A percentile compares a stretch with the other conserved stretches of the same genome.
Conservation (phyloP, 2,797 vertebrate species). For the Enteromius thamalakanensis region DNA sequence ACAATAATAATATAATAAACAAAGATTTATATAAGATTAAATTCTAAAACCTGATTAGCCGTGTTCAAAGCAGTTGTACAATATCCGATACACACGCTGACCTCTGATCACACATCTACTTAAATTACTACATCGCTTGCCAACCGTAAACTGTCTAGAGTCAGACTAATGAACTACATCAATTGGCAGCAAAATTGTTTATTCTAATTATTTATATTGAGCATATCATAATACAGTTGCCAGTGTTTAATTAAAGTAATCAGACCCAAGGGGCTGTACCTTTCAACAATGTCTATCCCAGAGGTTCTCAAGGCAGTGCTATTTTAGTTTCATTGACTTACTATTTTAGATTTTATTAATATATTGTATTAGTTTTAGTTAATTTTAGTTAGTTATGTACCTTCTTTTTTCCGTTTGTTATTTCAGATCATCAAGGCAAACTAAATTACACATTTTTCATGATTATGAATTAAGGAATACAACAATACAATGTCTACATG, state of each 20-base stretch:
- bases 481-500: not conserved
- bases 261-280: not conserved
- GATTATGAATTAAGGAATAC: not conserved
- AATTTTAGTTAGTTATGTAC: not conserved
- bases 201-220: slow-evolving; percentile 24
- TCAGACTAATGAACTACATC: slow-evolving; percentile 12
- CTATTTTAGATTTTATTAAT: not conserved
- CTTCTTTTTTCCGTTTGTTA: not conserved
- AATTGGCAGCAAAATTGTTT: slow-evolving; percentile 14
- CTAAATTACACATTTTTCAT: not conserved
- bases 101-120: slow-evolving; percentile 13
- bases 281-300: not conserved
- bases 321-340: not conserved
- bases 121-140: not conserved
- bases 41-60: not conserved
- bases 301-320: not conserved
- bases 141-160: slow-evolving; percentile 2
- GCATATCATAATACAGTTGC: slow-evolving; percentile 23
- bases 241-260: slow-evolving; percentile 6
- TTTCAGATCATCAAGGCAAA: not conserved
- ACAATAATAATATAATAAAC: not conserved
- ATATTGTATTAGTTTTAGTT: not conserved
- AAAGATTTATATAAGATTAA: not conserved
- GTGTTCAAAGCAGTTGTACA: not conserved
- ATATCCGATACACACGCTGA: not conserved